Evolutionary conservation across 2,888 invertebrate genomes (phyloP).

Genomic region (Margaritifera margaritifera): DNA sequence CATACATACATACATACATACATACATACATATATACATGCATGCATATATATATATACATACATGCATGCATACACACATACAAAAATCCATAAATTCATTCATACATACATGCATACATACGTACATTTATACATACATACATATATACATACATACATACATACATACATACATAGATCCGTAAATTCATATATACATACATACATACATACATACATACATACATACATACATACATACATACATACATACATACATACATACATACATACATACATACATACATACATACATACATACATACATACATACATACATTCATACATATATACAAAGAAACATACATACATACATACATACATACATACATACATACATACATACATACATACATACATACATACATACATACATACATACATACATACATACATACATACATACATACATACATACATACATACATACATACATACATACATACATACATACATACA

Average conservation of each 20-base stretch:
- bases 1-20: conserved; percentile 5
- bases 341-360: background rate
- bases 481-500: too few relatives aligned
- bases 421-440: too few relatives aligned
- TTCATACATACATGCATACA: too few relatives aligned
- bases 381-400: too few relatives aligned
- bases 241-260: background rate
- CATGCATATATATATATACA: background rate
- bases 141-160: background rate
- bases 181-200: conserved; percentile 9
- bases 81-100: too few relatives aligned
- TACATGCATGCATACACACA: too few relatives aligned
- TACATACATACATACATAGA: conserved; percentile 3
- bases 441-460: too few relatives aligned
- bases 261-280: conserved; percentile 5
- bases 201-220: conserved; percentile 11
- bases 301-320: too few relatives aligned
- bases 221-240: conserved; percentile 9
- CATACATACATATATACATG: conserved; percentile 9
- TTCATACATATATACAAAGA: too few relatives aligned
- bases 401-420: too few relatives aligned
- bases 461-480: too few relatives aligned
- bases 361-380: conserved; percentile 6
- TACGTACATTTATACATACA: conserved; percentile 1
- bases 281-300: background rate